These are phyloP conservation scores for Atractosteus spatula DNA, from an alignment of 2,113 vertebrate genomes.

Conservation along the genomic window DNA sequence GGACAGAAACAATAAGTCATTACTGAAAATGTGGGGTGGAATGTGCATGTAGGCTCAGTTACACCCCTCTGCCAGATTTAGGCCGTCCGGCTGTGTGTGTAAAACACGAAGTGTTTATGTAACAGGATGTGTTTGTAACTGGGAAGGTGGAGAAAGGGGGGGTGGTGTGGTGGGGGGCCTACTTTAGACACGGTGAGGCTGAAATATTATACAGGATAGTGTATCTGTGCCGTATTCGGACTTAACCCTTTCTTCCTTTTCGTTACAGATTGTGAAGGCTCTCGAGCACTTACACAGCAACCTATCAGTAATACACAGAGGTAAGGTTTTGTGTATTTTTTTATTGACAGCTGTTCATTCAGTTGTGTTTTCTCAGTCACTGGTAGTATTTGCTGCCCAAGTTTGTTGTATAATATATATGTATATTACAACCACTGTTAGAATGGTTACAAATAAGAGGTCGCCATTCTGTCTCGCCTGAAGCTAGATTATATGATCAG, in stretches of 20 bases:
- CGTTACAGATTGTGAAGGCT: slow-evolving; percentile 89
- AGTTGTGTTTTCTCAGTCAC: too few species aligned
- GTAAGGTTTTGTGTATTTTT: slow-evolving; percentile 56
- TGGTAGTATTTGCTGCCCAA: too few species aligned
- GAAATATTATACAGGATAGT: too few species aligned
- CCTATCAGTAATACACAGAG: slow-evolving; percentile 94
- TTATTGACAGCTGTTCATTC: too few species aligned
- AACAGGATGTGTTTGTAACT: neutral
- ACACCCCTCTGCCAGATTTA: too few species aligned
- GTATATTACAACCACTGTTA: too few species aligned
- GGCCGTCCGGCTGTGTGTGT: slow-evolving; percentile 2
- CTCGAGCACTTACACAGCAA: slow-evolving; percentile 96
- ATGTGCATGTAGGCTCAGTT: neutral
- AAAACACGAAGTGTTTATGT: neutral
- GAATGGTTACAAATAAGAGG: too few species aligned
- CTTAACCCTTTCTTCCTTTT: neutral
- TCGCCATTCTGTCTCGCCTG: too few species aligned
- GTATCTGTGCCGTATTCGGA: slow-evolving; percentile 25
- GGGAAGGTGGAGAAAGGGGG: neutral
- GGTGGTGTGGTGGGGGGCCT: neutral
- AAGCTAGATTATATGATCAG: too few species aligned
- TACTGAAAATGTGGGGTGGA: neutral
- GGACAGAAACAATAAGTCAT: neutral
- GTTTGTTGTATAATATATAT: too few species aligned
- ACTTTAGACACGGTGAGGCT: neutral